Percentiles rank a stretch among this genome's conserved stretches.
Conservation (phyloP, 2,797 vertebrate genomes). For the Pantherophis alleghaniensis region DNA sequence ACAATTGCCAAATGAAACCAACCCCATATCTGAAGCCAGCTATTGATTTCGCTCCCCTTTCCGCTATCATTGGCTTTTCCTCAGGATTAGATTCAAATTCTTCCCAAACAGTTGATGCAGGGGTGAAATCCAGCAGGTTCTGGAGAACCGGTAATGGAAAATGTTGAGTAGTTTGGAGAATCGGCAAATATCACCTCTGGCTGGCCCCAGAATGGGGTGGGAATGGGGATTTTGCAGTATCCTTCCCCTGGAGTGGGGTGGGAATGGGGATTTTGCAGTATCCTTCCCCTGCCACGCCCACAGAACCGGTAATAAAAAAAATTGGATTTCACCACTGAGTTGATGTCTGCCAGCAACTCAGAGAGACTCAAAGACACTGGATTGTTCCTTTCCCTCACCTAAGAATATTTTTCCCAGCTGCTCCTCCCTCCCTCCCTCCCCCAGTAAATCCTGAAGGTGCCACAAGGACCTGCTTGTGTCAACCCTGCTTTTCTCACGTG, state of each 20-base stretch:
- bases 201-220: no score
- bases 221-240: no score
- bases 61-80: neutral
- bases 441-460: neutral
- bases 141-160: no score
- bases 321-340: neutral
- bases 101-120: neutral
- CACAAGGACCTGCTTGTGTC: neutral
- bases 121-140: no score
- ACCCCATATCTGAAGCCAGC: neutral
- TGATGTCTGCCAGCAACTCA: neutral
- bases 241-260: no score
- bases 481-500: neutral
- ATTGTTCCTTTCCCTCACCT: neutral
- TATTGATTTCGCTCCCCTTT: neutral
- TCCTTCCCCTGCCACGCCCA: no score
- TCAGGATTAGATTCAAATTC: neutral
- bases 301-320: no score
- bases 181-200: no score
- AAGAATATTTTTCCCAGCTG: neutral
- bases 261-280: no score
- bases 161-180: no score
- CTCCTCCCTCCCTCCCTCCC: neutral
- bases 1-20: neutral
- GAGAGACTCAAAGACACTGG: neutral